A percentile compares a stretch with the other conserved stretches of the same genome.
These are phyloP conservation scores for Lagopus leucura DNA, from an alignment of 2,113 vertebrate species.

Conservation along the genomic window DNA sequence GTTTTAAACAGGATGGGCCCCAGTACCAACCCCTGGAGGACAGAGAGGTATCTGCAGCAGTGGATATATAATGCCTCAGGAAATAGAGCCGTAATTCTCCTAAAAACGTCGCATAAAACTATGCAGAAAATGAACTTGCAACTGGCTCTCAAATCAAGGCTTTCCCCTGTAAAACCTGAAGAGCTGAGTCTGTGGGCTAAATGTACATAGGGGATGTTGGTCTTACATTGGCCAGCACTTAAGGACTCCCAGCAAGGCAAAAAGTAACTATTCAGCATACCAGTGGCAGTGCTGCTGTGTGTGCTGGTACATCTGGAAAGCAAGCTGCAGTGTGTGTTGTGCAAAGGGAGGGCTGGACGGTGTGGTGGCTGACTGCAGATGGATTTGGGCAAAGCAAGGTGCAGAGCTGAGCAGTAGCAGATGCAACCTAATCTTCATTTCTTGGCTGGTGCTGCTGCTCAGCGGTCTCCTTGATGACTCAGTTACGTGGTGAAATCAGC, in stretches of 20 bases:
- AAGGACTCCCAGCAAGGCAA: neutral
- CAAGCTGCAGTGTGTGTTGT: neutral
- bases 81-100: neutral
- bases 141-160: neutral
- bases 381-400: neutral
- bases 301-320: neutral
- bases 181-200: neutral
- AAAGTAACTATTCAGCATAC: neutral
- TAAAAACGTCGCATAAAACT: neutral
- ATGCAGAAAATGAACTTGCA: neutral
- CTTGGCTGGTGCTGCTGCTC: conserved; percentile 16
- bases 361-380: neutral
- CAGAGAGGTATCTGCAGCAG: neutral
- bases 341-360: neutral
- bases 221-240: neutral
- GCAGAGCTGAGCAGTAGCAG: neutral
- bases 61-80: neutral
- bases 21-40: too few species aligned
- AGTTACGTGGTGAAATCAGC: conserved; percentile 9
- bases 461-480: conserved; percentile 34
- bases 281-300: neutral
- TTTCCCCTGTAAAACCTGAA: neutral
- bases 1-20: too few species aligned
- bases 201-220: neutral
- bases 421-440: neutral